These are phyloP conservation scores for Micronycteris hirsuta DNA, from an alignment of 2,113 vertebrate species.

Conservation along the genomic window DNA sequence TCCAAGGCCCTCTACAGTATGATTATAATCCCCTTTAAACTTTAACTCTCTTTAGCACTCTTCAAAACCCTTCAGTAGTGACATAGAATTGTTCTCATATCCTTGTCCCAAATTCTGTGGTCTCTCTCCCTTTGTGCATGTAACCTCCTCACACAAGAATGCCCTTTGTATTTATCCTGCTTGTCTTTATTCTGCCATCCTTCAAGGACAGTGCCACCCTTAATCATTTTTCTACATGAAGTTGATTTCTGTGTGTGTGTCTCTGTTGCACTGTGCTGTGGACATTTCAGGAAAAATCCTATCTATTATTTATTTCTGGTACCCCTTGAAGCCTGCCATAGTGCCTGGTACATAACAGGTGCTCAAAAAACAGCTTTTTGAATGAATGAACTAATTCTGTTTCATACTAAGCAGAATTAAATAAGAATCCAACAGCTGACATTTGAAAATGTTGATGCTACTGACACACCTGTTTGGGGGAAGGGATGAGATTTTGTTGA, in stretches of 20 bases:
- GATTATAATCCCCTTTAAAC: background rate
- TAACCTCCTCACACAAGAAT: background rate
- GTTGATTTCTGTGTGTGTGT: background rate
- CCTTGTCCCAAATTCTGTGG: background rate
- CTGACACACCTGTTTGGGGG: constrained; percentile 31
- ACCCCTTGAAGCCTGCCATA: background rate
- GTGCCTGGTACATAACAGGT: background rate
- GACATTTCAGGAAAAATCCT: background rate
- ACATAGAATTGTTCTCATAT: background rate
- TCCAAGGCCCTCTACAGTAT: background rate
- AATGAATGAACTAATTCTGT: background rate
- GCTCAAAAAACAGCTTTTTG: background rate
- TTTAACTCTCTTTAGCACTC: background rate
- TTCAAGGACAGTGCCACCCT: background rate
- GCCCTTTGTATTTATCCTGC: background rate
- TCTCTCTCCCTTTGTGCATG: background rate
- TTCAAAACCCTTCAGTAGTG: background rate
- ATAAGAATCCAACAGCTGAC: background rate
- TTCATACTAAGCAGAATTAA: constrained; percentile 16
- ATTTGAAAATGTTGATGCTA: background rate
- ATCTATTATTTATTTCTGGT: background rate
- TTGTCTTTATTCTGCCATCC: background rate
- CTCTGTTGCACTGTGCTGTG: background rate
- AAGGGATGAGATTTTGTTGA: background rate
- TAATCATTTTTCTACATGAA: background rate